A percentile compares a stretch with the other conserved stretches of the same genome.
Conservation (phyloP, 92 coral and sea anemone genomes). For the Palythoa grandis region DNA sequence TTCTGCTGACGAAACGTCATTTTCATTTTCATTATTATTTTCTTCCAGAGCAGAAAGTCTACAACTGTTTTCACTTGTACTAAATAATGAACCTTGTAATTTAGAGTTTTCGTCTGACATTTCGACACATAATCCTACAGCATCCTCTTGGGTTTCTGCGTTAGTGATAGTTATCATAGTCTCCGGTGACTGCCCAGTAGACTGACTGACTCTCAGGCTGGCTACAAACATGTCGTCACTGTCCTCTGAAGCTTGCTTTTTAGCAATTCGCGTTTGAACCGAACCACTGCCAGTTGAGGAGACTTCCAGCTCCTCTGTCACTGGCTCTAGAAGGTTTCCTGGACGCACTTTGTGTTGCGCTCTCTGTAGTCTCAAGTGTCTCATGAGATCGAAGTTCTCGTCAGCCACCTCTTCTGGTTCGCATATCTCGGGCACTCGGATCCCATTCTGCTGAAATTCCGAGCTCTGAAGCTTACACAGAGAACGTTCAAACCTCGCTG, state of each 20-base stretch:
- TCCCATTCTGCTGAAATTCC: not conserved
- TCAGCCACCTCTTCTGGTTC: slow-evolving; percentile 75
- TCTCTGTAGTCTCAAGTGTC: slow-evolving; percentile 81
- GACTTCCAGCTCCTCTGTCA: slow-evolving; percentile 88
- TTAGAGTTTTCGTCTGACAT: not conserved
- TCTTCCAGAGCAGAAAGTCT: not conserved
- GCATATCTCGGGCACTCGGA: slow-evolving; percentile 62
- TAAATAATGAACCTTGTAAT: not conserved
- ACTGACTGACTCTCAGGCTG: not conserved
- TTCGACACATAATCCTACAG: not conserved
- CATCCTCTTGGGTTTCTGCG: slow-evolving; percentile 18
- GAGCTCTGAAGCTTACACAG: slow-evolving; percentile 36
- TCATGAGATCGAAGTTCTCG: slow-evolving; percentile 86
- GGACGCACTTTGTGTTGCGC: slow-evolving; percentile 49
- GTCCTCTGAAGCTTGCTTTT: slow-evolving; percentile 66
- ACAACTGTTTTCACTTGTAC: not conserved
- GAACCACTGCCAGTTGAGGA: slow-evolving; percentile 93
- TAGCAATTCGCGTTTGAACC: slow-evolving; percentile 63
- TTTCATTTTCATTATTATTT: slow-evolving; percentile 21
- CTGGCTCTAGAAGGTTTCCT: slow-evolving; percentile 86
- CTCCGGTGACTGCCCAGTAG: slow-evolving; percentile 8
- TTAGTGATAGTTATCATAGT: slow-evolving; percentile 17
- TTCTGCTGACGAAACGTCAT: not conserved
- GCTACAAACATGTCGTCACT: slow-evolving; percentile 27
- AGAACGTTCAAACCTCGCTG: slow-evolving; percentile 49